Evolutionary conservation across 2,888 invertebrate species (phyloP), one percentile per base, ranked within the genome.

Genomic region (Mycalesis mineus): DNA sequence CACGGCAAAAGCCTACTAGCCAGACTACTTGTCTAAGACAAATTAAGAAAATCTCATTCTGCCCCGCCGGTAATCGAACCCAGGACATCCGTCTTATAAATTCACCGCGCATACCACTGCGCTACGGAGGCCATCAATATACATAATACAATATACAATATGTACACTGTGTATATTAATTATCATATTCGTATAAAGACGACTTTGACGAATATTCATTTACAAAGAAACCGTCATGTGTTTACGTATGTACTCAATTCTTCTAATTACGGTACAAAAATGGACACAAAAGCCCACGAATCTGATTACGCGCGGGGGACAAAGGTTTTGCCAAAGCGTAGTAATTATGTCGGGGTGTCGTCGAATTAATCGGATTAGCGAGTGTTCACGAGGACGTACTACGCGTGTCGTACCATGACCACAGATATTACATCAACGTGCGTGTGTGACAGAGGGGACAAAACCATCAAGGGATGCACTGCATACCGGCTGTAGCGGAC

Each of bases 351-450:
- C 42, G 57, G 52, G 56, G 61, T 57, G 55, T 50, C 52, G 51
- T 56, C 58, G 60, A 60, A 63, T 63, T 62, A 66, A 66, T 63
- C 57, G 47, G 60, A 66, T 66, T 65, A 63, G 59, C 57, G 56
- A 31, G 52, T 58, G 55, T 57, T 52, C 58, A 45, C 57, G 48
- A 52, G 52, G 55, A 48, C 49, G 51, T 47, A 13, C 15, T 55
- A 47, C 52, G 55, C 55, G 33, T 58, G 57, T 61, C 37, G 37
- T 28, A 15, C 17, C 6, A 28, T n/a, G n/a, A 14, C 44, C n/a
- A 29, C 47, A 7, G 39, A 33, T 29, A 37, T 13, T 22, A 22
- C 22, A 5, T 22, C 29, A 48, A 36, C n/a, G 8, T 17, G 4
- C 22, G 22, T 22, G 22, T 22, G 13, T 11, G 14, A n/a, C 33